Base-by-base conservation (phyloP, 2,888 invertebrate genomes). In the Congeria kusceri region DNA sequence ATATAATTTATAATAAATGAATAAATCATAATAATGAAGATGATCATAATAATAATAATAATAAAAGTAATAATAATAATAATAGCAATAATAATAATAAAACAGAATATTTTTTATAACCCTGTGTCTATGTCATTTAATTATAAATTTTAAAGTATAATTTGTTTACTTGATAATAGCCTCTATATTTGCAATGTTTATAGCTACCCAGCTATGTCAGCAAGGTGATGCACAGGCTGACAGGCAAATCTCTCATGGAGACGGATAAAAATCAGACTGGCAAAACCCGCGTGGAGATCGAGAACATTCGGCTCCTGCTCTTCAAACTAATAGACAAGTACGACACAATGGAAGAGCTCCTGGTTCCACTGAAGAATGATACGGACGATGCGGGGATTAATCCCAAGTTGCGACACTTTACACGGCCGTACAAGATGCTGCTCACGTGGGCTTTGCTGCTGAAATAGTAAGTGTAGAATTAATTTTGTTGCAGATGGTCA, bases 361-460 rank as follows among this genome's bases (percentile, higher is more conserved):
- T 75, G 15, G 73, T 66, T 3, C 28, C 18, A 23, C 44, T 25
- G 11, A 75, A 68, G 0, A 63, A 69, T 5, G 63, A 72, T 23
- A 47, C 29, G 3, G 46, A 65, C 1, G 57, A 65, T 15, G 47
- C 28, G 3, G 25, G 9, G n/a, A 61, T 64, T 28, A 79, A 80
- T 9, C 67, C 66, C 25, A 69, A 74, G 9, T 53, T 77, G 0
- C 47, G 46, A 3, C 56, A 59, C 20, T 91, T 91, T 70, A 80
- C 77, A 61, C 71, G 87, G 13, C 92, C 92, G 0, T 92, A 89
- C 84, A 89, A 89, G 80, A 90, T 91, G 69, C 83, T 93, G 29
- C 80, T 93, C 23, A 80, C 92, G 1, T 93, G 92, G 92, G 90
- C 92, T 3, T 84, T 92, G 0, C 85, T 92, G 27, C 83, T 88